Evolutionary conservation across 2,888 invertebrate genomes (phyloP).

Genomic region (Thereva nobilitata): DNA sequence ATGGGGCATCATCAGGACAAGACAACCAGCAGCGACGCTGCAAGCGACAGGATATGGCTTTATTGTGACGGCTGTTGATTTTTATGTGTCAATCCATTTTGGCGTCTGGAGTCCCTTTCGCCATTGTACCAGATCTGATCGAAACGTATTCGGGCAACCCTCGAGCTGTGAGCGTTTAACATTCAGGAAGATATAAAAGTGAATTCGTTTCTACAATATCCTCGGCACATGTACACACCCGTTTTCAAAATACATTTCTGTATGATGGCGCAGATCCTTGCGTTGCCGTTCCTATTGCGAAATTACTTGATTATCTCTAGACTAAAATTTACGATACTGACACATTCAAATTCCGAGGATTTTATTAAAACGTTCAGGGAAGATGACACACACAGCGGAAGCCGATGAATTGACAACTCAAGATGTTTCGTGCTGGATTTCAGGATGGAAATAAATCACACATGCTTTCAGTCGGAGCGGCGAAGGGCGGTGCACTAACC

Average conservation of each 20-base stretch:
- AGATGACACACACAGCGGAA: slow-evolving; percentile 28
- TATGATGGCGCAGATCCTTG: slow-evolving; percentile 15
- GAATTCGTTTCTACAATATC: slow-evolving; percentile 36
- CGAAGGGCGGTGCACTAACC: slow-evolving; percentile 20
- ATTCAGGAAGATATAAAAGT: slow-evolving; percentile 41
- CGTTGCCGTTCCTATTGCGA: slow-evolving; percentile 24
- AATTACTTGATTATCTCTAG: slow-evolving; percentile 41
- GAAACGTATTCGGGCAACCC: slow-evolving; percentile 5
- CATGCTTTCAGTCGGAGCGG: slow-evolving; percentile 31
- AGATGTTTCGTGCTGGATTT: slow-evolving; percentile 29
- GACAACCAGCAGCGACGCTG: slow-evolving; percentile 16
- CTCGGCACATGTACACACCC: slow-evolving; percentile 32
- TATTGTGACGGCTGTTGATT: slow-evolving; percentile 43
- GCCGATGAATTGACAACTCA: slow-evolving; percentile 21
- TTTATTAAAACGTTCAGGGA: slow-evolving; percentile 38
- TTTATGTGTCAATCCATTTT: slow-evolving; percentile 42
- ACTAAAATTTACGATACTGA: slow-evolving; percentile 37
- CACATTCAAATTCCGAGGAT: slow-evolving; percentile 35
- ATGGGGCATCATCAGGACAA: slow-evolving; percentile 36
- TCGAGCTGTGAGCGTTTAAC: slow-evolving; percentile 33
- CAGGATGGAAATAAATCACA: slow-evolving; percentile 39
- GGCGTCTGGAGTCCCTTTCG: slow-evolving; percentile 29
- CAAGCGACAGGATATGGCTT: slow-evolving; percentile 40
- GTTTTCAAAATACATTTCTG: slow-evolving; percentile 9
- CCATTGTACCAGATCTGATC: slow-evolving; percentile 14